phyloP scores from a whole-genome alignment of 2,113 vertebrate species.

The Cheirogaleus medius region DNA sequence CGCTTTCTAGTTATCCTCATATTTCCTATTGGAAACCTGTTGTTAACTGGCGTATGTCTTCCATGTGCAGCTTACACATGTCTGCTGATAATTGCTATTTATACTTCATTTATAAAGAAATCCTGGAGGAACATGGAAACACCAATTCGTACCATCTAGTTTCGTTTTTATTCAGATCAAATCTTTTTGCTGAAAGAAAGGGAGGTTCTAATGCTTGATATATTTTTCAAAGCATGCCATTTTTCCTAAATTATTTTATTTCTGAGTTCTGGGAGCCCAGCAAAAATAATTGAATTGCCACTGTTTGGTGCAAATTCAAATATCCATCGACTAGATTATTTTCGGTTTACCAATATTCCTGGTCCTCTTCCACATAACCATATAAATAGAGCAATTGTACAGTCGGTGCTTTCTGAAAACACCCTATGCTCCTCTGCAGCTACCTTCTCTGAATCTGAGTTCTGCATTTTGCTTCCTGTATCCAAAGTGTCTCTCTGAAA shows the following conservation, averaged over 20 bases:
- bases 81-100: conserved; percentile 71
- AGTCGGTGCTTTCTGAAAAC: background rate
- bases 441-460: background rate
- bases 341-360: background rate
- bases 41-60: conserved; percentile 51
- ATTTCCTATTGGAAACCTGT: conserved; percentile 59
- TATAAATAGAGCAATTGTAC: background rate
- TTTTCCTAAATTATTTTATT: conserved; percentile 62
- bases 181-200: conserved; percentile 51
- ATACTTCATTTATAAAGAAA: conserved; percentile 71
- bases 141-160: conserved; percentile 23
- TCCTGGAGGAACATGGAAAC: conserved; percentile 32
- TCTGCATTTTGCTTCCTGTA: background rate
- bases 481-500: conserved; percentile 41
- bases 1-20: conserved; percentile 61
- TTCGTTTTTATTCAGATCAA: conserved; percentile 66
- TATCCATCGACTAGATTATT: background rate
- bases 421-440: background rate
- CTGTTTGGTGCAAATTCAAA: conserved; percentile 53
- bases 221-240: conserved; percentile 27
- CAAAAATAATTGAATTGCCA: conserved; percentile 51
- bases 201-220: conserved; percentile 22
- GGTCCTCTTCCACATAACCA: background rate
- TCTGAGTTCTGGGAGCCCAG: background rate
- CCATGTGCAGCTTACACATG: conserved; percentile 40